phyloP scores from a whole-genome alignment of 2,797 vertebrate genomes.

The Silurus lanzhouensis region DNA sequence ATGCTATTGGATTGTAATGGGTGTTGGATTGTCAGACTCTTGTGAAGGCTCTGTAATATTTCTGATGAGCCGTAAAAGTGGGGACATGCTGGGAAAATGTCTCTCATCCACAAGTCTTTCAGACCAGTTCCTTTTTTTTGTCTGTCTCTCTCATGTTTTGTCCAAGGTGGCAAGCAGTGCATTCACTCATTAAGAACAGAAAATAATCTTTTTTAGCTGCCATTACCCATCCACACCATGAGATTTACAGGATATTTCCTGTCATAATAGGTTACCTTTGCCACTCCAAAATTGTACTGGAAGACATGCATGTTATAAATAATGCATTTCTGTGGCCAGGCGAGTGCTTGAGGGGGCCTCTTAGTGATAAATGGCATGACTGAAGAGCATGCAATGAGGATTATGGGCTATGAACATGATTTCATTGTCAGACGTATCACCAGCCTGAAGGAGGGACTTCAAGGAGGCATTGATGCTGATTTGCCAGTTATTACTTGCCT shows the following conservation, averaged over 20 bases:
- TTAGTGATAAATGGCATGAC: conserved; percentile 39
- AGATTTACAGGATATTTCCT: conserved; percentile 13
- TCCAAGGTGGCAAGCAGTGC: neutral
- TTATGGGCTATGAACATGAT: conserved; percentile 39
- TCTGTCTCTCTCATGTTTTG: conserved; percentile 15
- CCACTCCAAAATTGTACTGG: conserved; percentile 43
- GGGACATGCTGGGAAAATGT: conserved; percentile 2
- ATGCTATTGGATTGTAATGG: conserved; percentile 47
- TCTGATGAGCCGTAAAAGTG: conserved; percentile 60
- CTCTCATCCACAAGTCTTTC: conserved; percentile 10
- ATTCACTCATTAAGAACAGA: conserved; percentile 9
- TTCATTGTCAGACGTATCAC: conserved; percentile 33
- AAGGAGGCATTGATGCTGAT: conserved; percentile 12
- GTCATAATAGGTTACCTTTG: conserved; percentile 20
- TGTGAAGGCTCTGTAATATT: conserved; percentile 52
- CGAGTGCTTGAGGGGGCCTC: conserved; percentile 35
- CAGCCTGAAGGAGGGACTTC: neutral
- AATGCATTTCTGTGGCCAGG: conserved; percentile 46
- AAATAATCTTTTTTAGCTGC: conserved; percentile 5
- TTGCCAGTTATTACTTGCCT: conserved; percentile 22
- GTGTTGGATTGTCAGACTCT: conserved; percentile 47
- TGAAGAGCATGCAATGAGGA: conserved; percentile 42
- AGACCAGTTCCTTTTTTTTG: neutral
- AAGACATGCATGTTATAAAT: conserved; percentile 55
- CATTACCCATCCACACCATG: conserved; percentile 31